Conservation (phyloP, 2,113 vertebrate genomes). For the Bos javanicus region DNA sequence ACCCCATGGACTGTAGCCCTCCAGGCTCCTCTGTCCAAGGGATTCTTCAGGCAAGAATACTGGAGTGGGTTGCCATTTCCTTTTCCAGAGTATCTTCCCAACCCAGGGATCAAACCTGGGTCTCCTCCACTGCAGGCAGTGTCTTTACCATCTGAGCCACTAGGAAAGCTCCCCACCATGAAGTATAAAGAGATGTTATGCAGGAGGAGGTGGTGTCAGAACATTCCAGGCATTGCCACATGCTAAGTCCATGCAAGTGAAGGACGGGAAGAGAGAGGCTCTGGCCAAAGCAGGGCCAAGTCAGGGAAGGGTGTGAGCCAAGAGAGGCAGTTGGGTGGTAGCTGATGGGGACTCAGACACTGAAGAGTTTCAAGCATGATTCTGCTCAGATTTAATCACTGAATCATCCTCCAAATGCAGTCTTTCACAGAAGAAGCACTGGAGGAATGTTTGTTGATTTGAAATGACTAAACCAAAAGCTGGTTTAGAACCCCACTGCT, state of each 20-base stretch:
- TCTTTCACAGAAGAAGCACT: neutral
- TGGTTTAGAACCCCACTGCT: neutral
- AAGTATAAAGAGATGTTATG: neutral
- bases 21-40: neutral
- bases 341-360: neutral
- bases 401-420: neutral
- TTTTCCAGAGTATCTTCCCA: neutral
- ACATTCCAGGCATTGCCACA: neutral
- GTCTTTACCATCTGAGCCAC: neutral
- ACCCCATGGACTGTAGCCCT: neutral
- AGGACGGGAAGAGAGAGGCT: neutral
- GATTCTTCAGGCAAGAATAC: neutral
- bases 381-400: neutral
- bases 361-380: neutral
- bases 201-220: neutral
- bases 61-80: neutral
- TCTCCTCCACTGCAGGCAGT: neutral
- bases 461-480: neutral
- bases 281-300: neutral
- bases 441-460: neutral
- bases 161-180: neutral
- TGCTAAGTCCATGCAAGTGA: neutral
- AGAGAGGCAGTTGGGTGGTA: neutral
- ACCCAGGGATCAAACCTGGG: neutral
- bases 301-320: fast-evolving